Evolutionary conservation across 2,113 vertebrate genomes (phyloP).

Genomic region (Zingel zingel): DNA sequence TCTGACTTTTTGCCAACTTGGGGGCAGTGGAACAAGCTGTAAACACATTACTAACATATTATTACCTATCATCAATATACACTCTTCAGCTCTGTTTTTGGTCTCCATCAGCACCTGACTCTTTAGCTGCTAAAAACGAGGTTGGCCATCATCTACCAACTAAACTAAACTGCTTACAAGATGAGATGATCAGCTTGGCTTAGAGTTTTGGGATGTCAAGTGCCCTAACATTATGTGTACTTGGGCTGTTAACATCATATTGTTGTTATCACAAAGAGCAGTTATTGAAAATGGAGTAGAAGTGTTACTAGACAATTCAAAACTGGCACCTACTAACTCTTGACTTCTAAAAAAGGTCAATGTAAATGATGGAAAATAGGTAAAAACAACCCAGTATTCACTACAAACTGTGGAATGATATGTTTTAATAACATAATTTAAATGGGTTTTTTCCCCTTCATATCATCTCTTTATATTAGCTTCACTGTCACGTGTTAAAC

Average conservation of each 20-base stretch:
- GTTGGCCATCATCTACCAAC: background rate
- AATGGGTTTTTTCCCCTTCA: background rate
- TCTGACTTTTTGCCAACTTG: background rate
- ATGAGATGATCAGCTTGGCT: background rate
- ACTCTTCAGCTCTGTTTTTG: background rate
- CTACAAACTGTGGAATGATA: background rate
- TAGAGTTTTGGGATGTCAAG: conserved; percentile 1
- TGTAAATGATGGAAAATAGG: background rate
- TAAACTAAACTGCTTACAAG: background rate
- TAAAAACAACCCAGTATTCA: background rate
- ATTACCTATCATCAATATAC: background rate
- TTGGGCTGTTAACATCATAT: background rate
- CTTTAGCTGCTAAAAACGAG: background rate
- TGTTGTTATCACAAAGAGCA: background rate
- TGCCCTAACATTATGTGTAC: background rate
- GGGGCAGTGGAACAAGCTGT: background rate
- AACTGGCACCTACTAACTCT: background rate
- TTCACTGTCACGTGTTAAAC: background rate
- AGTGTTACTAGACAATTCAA: background rate
- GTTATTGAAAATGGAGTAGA: background rate
- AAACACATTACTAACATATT: background rate
- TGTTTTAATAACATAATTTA: too few species aligned
- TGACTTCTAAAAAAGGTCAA: background rate
- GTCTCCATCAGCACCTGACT: background rate
- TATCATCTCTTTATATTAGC: background rate